Evolutionary conservation across 2,888 invertebrate species (phyloP), one percentile per base, ranked within the genome.

Genomic region (Amblyteles armatorius): DNA sequence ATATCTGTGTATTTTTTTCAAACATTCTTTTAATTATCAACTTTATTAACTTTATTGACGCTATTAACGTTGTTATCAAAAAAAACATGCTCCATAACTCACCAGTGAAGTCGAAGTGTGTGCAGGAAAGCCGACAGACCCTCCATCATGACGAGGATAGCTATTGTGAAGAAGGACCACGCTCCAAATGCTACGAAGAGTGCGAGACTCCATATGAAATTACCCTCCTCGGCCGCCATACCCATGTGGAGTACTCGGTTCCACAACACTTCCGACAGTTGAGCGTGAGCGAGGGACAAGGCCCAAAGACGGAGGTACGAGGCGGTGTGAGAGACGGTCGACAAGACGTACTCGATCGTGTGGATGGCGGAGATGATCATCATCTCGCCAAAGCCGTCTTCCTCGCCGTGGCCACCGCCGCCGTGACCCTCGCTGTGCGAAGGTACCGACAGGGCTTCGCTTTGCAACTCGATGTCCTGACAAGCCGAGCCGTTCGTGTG

Each of bases 291-390:
- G 84, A 99, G 95, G 68, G 99, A 99, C 89, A 99, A 94, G 11
- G 99, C 99, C 99, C 99, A 99, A 87, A 99, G 95, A 91, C 99
- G 97, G 60, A 99, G 96, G 93, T 99, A 99, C 0, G 99, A 99
- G 0, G 99, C 99, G 0, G 99, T 99, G 93, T 99, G 99, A 0
- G 99, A 99, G 88, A 99, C 97, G 83, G 99, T 99, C 91, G 99
- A 98, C 86, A 99, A 96, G 87, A 98, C 98, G 92, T 98, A 99
- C 94, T 99, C 99, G 85, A 99, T 99, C 1, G 99, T 99, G 94
- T 99, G 99, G 90, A 99, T 99, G 22, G 96, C 97, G 93, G 99
- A 99, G 93, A 98, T 97, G 90, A 99, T 98, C 95, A 98, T 97
- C 89, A 98, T 94, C 93, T 99, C 99, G 87, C 97, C 96, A 94